Evolutionary conservation across 1,140 invertebrate species (phyloP), one percentile per base, ranked within the genome.

Genomic region (Drosophila pallidifrons): DNA sequence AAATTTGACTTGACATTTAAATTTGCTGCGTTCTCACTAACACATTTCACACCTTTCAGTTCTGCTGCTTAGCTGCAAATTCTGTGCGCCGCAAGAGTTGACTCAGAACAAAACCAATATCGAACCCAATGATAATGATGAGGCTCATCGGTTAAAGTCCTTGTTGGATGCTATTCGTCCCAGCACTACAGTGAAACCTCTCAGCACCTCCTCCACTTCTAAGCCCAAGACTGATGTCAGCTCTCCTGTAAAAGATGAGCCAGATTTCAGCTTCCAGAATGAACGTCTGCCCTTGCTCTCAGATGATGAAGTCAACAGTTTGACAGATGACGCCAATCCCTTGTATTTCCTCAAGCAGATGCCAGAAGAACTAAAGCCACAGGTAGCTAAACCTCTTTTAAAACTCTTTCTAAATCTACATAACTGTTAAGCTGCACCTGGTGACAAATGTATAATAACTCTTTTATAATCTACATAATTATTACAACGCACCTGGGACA

Each of bases 321-420:
- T 89, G 28, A 47, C 58, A 8, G 85, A 85, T 1, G 85, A 89
- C 49, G 86, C 85, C 16, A 89, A 85, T 58, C 85, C 85, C 0
- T 47, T 89, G 52, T 72, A 89, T 32, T 89, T 89, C 13, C 81
- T 89, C n/a, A 89, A 89, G 16, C 49, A 71, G n/a, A 52, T 54
- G 65, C 30, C 61, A 35, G 43, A 69, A 16, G 3, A 13, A 8
- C 8, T 7, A 7, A 55, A 70, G 28, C n/a, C 57, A 1, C 65
- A 69, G 58, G 66, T 71, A 65, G 35, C 35, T 25, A 55, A 35
- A 46, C 10, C 32, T 7, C 1, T 38, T 38, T 38, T 38, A 10
- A 8, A 38, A 38, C 7, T 38, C 35, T 38, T 38, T 38, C 2
- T 38, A 38, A 38, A 38, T 38, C 35, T 25, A 3, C 3, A 3